phyloP scores from a whole-genome alignment of 1,140 invertebrate genomes.

The Danaus melanippus region DNA sequence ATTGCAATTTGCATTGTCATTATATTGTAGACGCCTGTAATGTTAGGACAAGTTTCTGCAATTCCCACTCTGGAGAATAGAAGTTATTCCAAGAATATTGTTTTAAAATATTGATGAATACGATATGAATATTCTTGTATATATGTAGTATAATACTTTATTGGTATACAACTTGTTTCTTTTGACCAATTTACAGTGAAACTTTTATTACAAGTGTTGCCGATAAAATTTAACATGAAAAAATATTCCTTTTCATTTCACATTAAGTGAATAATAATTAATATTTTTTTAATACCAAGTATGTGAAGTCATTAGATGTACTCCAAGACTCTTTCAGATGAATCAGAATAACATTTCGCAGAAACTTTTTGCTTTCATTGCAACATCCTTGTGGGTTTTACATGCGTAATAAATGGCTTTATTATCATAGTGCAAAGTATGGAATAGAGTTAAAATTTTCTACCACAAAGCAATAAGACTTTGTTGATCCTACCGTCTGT shows the following conservation, averaged over 20 bases:
- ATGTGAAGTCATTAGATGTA: constrained; percentile 3
- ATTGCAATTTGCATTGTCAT: constrained; percentile 21
- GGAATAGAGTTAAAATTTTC: constrained; percentile 49
- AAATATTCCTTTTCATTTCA: no score
- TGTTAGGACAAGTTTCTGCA: constrained; percentile 15
- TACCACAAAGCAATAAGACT: constrained; percentile 43
- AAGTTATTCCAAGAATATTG: constrained; percentile 9
- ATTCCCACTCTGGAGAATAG: constrained; percentile 15
- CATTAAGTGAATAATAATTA: no score
- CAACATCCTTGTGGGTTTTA: constrained; percentile 31
- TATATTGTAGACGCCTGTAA: constrained; percentile 20
- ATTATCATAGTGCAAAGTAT: constrained; percentile 50
- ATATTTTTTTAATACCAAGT: no score
- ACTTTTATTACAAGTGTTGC: no score
- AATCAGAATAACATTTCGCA: constrained; percentile 24
- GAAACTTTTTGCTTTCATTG: constrained; percentile 17
- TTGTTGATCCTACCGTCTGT: constrained; percentile 43
- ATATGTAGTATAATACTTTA: no score
- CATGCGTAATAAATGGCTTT: constrained; percentile 51
- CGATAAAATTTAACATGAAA: no score
- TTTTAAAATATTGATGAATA: constrained; percentile 1
- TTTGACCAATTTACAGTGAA: no score
- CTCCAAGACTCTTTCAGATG: constrained; percentile 17
- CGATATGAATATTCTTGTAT: no score
- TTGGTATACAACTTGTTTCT: no score